A percentile compares a stretch with the other conserved stretches of the same genome.
Conservation (phyloP, 2,113 vertebrate genomes). For the Pimephales promelas region DNA sequence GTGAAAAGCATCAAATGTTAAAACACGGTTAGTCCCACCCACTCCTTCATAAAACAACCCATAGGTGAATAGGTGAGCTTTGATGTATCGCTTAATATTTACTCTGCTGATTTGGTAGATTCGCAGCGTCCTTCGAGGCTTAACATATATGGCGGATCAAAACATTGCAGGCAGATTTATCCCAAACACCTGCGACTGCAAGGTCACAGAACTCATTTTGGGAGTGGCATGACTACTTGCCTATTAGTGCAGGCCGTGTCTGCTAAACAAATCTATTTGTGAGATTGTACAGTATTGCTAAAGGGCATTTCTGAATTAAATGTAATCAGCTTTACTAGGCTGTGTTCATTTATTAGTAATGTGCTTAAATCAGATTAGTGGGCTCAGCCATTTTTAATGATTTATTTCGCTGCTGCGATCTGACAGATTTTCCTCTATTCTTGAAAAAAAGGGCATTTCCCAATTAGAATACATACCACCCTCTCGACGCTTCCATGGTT, state of each 20-base stretch:
- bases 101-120: conserved; percentile 30
- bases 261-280: conserved; percentile 46
- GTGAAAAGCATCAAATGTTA: not conserved
- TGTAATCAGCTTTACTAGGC: conserved; percentile 73
- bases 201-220: conserved; percentile 45
- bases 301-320: conserved; percentile 57
- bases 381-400: conserved; percentile 51
- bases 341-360: conserved; percentile 74
- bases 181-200: conserved; percentile 36
- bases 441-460: conserved; percentile 64
- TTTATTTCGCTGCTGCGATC: conserved; percentile 51
- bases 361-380: conserved; percentile 76
- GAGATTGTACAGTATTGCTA: conserved; percentile 55
- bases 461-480: conserved; percentile 54
- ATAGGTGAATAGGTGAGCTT: conserved; percentile 5
- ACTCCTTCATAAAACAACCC: conserved; percentile 4
- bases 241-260: conserved; percentile 20
- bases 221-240: conserved; percentile 32
- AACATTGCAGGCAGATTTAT: conserved; percentile 14
- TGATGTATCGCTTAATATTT: conserved; percentile 40
- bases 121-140: not conserved
- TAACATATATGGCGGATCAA: conserved; percentile 7
- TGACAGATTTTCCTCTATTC: conserved; percentile 63
- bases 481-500: conserved; percentile 55
- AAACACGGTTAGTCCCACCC: not conserved